These are phyloP conservation scores for Atopsyche davidsoni DNA, from an alignment of 1,140 invertebrate genomes.

Conservation along the genomic window DNA sequence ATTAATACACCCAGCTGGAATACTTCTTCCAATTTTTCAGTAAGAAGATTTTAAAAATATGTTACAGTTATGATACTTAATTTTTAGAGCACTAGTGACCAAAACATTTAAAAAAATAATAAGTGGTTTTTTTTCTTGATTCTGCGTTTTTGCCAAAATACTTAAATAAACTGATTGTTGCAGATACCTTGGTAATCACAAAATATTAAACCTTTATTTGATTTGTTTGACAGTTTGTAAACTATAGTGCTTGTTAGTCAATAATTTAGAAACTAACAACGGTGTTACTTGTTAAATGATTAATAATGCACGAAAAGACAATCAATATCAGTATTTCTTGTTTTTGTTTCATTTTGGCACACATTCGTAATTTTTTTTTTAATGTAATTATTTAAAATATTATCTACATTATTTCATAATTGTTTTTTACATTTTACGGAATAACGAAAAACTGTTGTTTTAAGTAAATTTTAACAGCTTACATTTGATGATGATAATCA, in stretches of 20 bases:
- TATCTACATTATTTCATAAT: background rate
- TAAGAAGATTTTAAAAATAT: no score
- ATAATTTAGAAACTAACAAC: background rate
- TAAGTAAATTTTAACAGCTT: no score
- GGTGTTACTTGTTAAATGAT: background rate
- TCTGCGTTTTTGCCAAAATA: background rate
- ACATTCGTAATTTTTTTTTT: no score
- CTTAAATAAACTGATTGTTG: background rate
- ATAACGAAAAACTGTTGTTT: no score
- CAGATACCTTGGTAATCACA: background rate
- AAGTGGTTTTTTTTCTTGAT: background rate
- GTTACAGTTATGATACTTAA: no score
- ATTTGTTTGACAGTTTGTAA: background rate
- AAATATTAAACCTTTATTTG: background rate
- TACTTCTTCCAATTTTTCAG: no score
- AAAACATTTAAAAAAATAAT: background rate
- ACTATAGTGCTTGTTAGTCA: background rate
- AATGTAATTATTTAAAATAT: no score
- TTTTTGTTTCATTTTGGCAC: no score
- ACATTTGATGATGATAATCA: no score
- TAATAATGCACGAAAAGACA: background rate
- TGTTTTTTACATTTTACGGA: background rate
- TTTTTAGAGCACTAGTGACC: no score
- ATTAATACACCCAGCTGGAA: no score
- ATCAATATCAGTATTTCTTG: background rate